phyloP scores from a whole-genome alignment of 1,140 invertebrate species.

The Diachasma alloeum region DNA sequence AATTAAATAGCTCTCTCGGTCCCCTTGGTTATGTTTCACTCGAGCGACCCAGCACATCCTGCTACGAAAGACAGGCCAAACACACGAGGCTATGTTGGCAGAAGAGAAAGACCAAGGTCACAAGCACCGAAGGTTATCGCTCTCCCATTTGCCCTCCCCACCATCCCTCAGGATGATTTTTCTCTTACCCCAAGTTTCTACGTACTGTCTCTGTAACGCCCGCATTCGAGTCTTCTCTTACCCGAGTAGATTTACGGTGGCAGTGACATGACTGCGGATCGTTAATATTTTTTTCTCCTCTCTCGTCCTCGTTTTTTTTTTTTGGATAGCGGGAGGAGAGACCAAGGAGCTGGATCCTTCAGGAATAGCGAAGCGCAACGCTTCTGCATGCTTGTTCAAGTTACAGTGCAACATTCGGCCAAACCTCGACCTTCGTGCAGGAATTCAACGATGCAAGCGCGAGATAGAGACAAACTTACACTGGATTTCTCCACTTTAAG shows the following conservation, averaged over 20 bases:
- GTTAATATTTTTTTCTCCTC: conserved; percentile 7
- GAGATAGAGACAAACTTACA: conserved; percentile 35
- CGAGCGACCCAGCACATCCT: conserved; percentile 34
- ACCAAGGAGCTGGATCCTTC: conserved; percentile 18
- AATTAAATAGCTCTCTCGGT: conserved; percentile 47
- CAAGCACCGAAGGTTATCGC: conserved; percentile 55
- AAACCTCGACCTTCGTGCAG: conserved; percentile 43
- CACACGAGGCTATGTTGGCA: conserved; percentile 9
- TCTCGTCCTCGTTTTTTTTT: background rate
- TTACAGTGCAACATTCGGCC: background rate
- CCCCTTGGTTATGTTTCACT: conserved; percentile 42
- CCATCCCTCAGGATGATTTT: background rate
- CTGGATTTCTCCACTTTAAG: background rate
- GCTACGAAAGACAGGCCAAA: conserved; percentile 12
- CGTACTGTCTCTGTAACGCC: conserved; percentile 13
- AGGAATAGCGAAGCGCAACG: conserved; percentile 14
- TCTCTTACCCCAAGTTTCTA: background rate
- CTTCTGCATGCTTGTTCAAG: background rate
- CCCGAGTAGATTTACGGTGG: conserved; percentile 38
- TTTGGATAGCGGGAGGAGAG: background rate
- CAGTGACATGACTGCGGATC: conserved; percentile 20
- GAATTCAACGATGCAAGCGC: conserved; percentile 49
- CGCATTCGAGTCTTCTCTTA: conserved; percentile 16
- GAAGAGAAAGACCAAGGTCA: conserved; percentile 53
- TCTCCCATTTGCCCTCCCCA: conserved; percentile 29